Base-by-base conservation (phyloP, 2,888 invertebrate species). In the Achlya flavicornis region DNA sequence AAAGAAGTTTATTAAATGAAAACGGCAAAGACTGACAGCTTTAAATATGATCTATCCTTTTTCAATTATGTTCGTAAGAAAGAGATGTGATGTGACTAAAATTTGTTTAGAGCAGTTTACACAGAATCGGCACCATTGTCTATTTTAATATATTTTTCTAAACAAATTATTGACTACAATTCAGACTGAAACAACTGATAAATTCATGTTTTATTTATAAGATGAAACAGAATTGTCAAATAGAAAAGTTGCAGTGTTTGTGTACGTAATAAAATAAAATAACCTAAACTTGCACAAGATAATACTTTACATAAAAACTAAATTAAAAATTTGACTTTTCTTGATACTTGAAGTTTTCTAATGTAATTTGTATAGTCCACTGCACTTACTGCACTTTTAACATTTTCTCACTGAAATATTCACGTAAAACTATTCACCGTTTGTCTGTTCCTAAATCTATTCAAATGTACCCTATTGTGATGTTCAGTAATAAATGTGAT, bases 381-480 rank as follows among this genome's bases (percentile, higher is more conserved):
- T 53, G 53, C 53, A 53, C 53, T 16, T 16, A 48, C 48, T 4
- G 48, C 48, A 48, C 48, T 48, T 10, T 53, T 19, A 10, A 53
- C 8, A 19, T 53, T 8, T 53, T 53, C 53, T 53, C 53, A 53
- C 48, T 16, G 16, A 10, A 16, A 48, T 48, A n/a, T 48, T 7
- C 48, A 48, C 53, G 19, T 19, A 53, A 53, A 53, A 53, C 53
- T 53, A 19, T 19, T 53, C 53, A 53, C 53, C 10, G 53, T 53
- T 53, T 53, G 48, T 48, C 14, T 48, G 53, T 19, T 53, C 53
- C 8, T 53, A 53, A 53, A 48, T 48, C 48, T 16, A 48, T 16
- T 16, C 48, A 48, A 48, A 53, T 53, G 53, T 53, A 53, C 53
- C 53, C 53, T 48, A n/a, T 53, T 53, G 53, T 53, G 53, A 53